Base-by-base conservation (phyloP, 1,140 invertebrate species). In the Orussus abietinus region DNA sequence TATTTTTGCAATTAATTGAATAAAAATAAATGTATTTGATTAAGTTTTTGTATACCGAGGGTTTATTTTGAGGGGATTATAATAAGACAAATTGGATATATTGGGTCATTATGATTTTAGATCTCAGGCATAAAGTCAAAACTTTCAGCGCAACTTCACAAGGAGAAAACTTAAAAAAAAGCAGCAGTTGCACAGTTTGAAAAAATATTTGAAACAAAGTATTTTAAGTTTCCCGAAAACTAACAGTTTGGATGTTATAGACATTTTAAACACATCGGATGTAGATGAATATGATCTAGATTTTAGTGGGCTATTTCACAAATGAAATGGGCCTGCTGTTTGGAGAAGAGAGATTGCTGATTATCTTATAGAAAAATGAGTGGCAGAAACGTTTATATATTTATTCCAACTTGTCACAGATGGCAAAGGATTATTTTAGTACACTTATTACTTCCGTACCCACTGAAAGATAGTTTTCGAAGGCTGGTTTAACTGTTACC, bases 381-480 rank as follows among this genome's bases (percentile, higher is more conserved):
- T 52, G 46, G 42, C 30, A 25, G 26, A 32, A 29, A 2, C 41
- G 42, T 30, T 15, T 32, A 26, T 18, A 19, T 10, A 15, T 10
- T 12, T 53, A 41, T 31, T 47, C 51, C 6, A 30, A 22, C 32
- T 44, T 53, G 12, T n/a, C 33, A 5, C 49, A 29, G 25, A 53
- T 50, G 51, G 51, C 47, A 3, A 6, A 36, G 33, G 47, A 53
- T 32, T 47, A 45, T 28, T 36, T 53, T 11, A 14, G 35, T 15
- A 44, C 43, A 29, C 42, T 42, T 6, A 38, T 47, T 2, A 53
- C 51, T 12, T 34, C 31, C 14, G 37, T 48, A 20, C 47, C 47
- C 3, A 19, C 47, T 28, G 47, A 53, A 31, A 41, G 51, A 26
- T 9, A 44, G 1, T 53, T 53, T 40, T 53, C 47, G 1, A 41